phyloP scores from a whole-genome alignment of 2,113 vertebrate genomes.

The Sterrhoptilus dennistouni region DNA sequence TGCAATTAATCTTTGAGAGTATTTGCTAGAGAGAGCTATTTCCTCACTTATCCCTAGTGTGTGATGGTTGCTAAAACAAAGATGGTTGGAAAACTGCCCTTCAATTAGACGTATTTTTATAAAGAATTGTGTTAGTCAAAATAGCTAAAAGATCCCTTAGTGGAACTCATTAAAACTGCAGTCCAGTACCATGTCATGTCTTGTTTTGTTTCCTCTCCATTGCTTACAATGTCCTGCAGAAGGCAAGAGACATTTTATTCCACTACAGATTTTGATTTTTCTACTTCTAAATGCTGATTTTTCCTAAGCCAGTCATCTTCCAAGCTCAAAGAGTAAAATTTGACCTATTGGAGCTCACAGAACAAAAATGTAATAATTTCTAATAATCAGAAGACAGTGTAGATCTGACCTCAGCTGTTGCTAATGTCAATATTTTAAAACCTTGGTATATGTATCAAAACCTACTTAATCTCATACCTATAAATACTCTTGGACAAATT shows the following conservation, averaged over 20 bases:
- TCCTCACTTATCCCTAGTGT: background rate
- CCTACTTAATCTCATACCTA: background rate
- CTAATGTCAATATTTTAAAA: background rate
- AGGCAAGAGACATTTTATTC: slow-evolving; percentile 10
- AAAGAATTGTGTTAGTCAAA: background rate
- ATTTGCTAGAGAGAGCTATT: background rate
- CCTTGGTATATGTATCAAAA: background rate
- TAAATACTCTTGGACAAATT: background rate
- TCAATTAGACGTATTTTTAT: background rate
- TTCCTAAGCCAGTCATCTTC: background rate
- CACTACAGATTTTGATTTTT: background rate
- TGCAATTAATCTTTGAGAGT: background rate
- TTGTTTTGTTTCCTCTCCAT: slow-evolving; percentile 1
- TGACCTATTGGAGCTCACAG: background rate
- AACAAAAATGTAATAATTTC: background rate
- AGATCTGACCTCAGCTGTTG: background rate
- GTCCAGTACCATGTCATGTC: background rate
- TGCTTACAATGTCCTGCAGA: background rate
- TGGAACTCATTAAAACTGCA: slow-evolving; percentile 28
- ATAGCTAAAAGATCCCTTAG: background rate
- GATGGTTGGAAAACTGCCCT: background rate
- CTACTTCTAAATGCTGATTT: background rate
- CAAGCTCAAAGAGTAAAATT: background rate
- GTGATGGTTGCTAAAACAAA: background rate
- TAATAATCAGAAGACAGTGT: background rate